Evolutionary conservation across 2,797 vertebrate genomes (phyloP), one percentile per base, ranked within the genome.

Genomic region (Rhynchonycteris naso): DNA sequence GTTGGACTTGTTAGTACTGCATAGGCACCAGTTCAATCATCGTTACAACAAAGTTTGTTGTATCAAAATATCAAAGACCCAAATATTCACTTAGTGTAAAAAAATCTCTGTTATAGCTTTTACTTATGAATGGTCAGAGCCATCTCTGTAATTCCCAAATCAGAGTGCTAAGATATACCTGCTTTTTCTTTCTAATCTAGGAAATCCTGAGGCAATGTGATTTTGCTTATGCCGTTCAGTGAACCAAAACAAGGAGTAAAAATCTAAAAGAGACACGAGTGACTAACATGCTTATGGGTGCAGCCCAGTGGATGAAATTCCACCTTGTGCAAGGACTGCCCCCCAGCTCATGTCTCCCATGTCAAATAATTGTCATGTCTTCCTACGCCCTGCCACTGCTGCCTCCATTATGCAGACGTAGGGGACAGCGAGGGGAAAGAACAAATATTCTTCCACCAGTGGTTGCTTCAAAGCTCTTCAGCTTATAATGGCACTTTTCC

Each of bases 211-310:
- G 15, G 16, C 83, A 84, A 38, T 79, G 16, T 81, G 76, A 56
- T 76, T 85, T 68, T 87, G 43, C 74, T 71, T 75, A 5, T 68
- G 9, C 50, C 63, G 19, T 69, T 91, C 43, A 81, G 19, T 95
- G 90, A 83, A 78, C 28, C 52, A 66, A n/a, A 35, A 35, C 26
- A 89, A 50, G 74, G 16, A 90, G 9, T 80, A 35, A 35, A 79
- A 71, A 43, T 74, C 26, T 82, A 50, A 88, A 59, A 38, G 58
- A 56, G 35, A 85, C 30, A 12, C 30, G 19, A 38, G 9, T 93
- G 54, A 30, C 68, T 59, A 22, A 58, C 75, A 19, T 19, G 38
- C 76, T 88, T 56, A 30, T 59, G 50, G 76, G 26, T 59, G 16
- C 83, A 80, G n/a, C 35, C 82, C 61, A 61, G n/a, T 30, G 33